A percentile compares a stretch with the other conserved stretches of the same genome.
These are phyloP conservation scores for Ectemnius lituratus DNA, from an alignment of 2,888 invertebrate species.

Conservation along the genomic window DNA sequence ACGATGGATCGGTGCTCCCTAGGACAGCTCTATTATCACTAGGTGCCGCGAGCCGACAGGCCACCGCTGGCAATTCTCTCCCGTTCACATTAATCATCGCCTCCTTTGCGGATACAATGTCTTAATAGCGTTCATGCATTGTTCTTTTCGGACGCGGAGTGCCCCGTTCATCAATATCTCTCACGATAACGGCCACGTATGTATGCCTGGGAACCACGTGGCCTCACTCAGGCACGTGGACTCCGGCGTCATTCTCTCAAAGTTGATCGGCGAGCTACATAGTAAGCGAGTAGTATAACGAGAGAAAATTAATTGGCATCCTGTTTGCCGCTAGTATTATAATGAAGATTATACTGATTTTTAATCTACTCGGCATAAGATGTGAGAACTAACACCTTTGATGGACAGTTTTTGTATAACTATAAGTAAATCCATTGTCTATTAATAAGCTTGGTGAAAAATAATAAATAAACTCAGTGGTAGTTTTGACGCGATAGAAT, in stretches of 20 bases:
- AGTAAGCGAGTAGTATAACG: too few relatives aligned
- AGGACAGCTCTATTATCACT: slow-evolving; percentile 42
- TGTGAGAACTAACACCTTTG: too few relatives aligned
- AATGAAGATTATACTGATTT: too few relatives aligned
- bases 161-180: slow-evolving; percentile 4
- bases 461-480: too few relatives aligned
- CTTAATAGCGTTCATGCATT: not conserved
- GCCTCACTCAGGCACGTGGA: not conserved
- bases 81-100: slow-evolving; percentile 7
- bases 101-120: slow-evolving; percentile 5
- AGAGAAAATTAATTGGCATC: too few relatives aligned
- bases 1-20: slow-evolving; percentile 28
- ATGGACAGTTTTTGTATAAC: too few relatives aligned
- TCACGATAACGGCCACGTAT: not conserved
- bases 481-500: too few relatives aligned
- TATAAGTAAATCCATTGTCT: too few relatives aligned
- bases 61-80: not conserved
- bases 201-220: not conserved
- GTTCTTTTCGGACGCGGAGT: not conserved
- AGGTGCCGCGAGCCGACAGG: not conserved
- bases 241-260: not conserved
- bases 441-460: too few relatives aligned
- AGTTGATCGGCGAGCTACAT: too few relatives aligned
- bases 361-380: too few relatives aligned
- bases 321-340: too few relatives aligned